Percentiles rank a stretch among this genome's conserved stretches.
These are phyloP conservation scores for Triplophysa siluroides DNA, from an alignment of 2,113 vertebrate genomes.

Conservation along the genomic window DNA sequence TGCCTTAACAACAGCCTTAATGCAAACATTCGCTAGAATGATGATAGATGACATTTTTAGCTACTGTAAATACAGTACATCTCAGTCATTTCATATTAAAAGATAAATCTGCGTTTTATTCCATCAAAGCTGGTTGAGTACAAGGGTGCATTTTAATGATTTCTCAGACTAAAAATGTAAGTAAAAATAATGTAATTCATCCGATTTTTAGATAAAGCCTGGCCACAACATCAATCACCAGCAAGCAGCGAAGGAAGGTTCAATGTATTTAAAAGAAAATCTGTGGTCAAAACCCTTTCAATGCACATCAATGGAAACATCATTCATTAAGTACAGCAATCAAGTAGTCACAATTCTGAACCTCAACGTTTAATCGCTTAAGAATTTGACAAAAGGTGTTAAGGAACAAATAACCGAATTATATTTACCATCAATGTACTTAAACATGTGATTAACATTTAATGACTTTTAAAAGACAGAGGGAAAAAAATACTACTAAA, in stretches of 20 bases:
- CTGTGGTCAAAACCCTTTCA: slow-evolving; percentile 30
- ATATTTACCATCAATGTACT: slow-evolving; percentile 33
- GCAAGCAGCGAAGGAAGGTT: slow-evolving; percentile 19
- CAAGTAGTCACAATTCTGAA: slow-evolving; percentile 31
- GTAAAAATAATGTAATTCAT: neutral
- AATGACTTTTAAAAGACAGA: slow-evolving; percentile 32
- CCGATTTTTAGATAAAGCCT: slow-evolving; percentile 15
- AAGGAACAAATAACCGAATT: slow-evolving; percentile 38
- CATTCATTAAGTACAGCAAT: slow-evolving; percentile 44
- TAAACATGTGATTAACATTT: slow-evolving; percentile 52
- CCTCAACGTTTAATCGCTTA: slow-evolving; percentile 40
- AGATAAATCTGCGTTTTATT: slow-evolving; percentile 48
- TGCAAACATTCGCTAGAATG: slow-evolving; percentile 22
- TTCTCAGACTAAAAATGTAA: neutral
- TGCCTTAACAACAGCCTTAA: slow-evolving; percentile 26
- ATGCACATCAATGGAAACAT: slow-evolving; percentile 45
- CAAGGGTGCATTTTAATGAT: neutral
- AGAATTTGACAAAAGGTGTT: slow-evolving; percentile 42
- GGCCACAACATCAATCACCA: slow-evolving; percentile 1
- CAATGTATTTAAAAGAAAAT: slow-evolving; percentile 25
- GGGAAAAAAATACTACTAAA: slow-evolving; percentile 23
- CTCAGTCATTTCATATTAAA: slow-evolving; percentile 34
- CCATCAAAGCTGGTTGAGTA: neutral
- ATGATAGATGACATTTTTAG: neutral
- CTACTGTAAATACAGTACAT: slow-evolving; percentile 39